Evolutionary conservation across 2,888 invertebrate genomes (phyloP).

Genomic region (Anaspis maculata): DNA sequence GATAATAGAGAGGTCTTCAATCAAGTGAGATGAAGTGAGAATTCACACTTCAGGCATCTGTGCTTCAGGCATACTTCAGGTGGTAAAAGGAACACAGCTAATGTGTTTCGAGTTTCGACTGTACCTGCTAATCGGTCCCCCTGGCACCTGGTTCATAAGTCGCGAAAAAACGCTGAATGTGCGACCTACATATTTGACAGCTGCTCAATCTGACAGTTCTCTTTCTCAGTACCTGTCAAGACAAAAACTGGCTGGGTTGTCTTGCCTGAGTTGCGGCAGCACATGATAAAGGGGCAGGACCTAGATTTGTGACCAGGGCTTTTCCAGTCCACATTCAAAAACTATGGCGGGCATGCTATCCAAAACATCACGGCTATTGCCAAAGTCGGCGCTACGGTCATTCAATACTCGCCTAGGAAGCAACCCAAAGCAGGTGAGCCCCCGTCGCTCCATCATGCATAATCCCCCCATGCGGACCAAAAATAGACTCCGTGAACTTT

Average conservation of each 20-base stretch:
- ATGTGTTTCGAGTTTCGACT: no score
- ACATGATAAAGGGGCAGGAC: slow-evolving; percentile 11
- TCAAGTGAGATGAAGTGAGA: no score
- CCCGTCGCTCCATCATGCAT: not conserved
- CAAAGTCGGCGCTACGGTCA: slow-evolving; percentile 34
- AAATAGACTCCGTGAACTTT: slow-evolving; percentile 9
- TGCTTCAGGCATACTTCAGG: no score
- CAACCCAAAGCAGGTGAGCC: slow-evolving; percentile 31
- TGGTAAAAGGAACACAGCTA: no score
- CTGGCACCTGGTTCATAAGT: no score
- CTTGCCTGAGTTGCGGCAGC: slow-evolving; percentile 18
- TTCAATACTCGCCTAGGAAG: slow-evolving; percentile 32
- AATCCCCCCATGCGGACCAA: slow-evolving; percentile 8
- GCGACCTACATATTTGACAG: no score
- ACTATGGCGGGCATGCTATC: slow-evolving; percentile 39
- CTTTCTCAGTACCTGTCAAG: no score
- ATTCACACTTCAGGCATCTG: no score
- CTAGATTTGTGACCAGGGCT: slow-evolving; percentile 3
- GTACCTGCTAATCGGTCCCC: no score
- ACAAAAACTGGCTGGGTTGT: no score
- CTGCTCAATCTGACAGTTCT: not conserved
- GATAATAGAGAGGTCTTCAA: no score
- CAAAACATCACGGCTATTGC: slow-evolving; percentile 43
- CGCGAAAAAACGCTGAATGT: no score
- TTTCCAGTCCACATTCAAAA: slow-evolving; percentile 2